Evolutionary conservation across 2,113 vertebrate genomes (phyloP), one percentile per base, ranked within the genome.

Genomic region (Pedetes capensis): DNA sequence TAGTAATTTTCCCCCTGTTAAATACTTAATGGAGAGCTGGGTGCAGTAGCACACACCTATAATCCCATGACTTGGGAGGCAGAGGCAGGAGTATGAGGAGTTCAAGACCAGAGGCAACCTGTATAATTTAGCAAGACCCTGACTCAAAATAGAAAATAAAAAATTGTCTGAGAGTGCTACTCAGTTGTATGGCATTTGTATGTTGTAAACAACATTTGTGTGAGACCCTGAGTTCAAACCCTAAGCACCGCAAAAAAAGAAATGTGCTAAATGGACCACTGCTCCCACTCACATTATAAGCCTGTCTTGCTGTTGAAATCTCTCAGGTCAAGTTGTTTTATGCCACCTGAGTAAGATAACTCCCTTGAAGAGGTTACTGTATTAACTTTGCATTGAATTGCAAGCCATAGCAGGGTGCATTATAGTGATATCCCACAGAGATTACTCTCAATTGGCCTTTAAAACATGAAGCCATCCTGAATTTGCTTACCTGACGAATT

Each of bases 401-500:
- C 32, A 76, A 80, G 42, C 39, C 0, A 0, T 80, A 64, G 22
- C 47, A 80, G 37, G 20, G 29, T 53, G 32, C 22, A 12, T 91
- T 59, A 44, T 25, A 53, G 8, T 0, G 2, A n/a, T 47, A 51
- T 16, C 79, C 32, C 37, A n/a, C 37, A 13, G 51, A 34, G 12
- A 79, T 17, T 44, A 11, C 63, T 71, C 84, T 88, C 51, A 81
- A 37, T 3, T 18, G 22, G 44, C 11, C 68, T 96, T 86, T 55
- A 42, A 68, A 53, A 84, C 23, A 47, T 0, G 34, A 76, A 51
- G 34, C 13, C 8, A 20, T 23, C 79, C 80, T 95, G 44, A 95
- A 57, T 94, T 83, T 92, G 17, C 32, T 34, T 92, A 66, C 25
- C 49, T 74, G 13, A 92, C 88, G 42, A 79, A 88, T 95, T 91